A percentile compares a stretch with the other conserved stretches of the same genome.
Evolutionary conservation across 1,140 invertebrate genomes (phyloP).

Genomic region (Drosophila melanica): DNA sequence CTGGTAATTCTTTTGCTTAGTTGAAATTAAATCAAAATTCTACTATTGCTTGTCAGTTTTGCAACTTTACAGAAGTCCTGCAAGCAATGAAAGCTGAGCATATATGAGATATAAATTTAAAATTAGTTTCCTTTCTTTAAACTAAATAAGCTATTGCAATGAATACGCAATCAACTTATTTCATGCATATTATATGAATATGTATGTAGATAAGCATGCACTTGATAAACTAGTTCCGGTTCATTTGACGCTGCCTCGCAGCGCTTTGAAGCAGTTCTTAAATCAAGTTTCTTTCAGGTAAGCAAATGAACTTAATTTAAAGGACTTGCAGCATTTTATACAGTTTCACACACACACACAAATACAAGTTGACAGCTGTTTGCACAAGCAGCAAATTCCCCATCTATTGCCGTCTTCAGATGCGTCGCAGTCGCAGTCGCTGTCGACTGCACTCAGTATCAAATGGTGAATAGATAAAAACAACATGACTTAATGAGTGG

Average conservation of each 20-base stretch:
- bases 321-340: constrained; percentile 4
- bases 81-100: no score
- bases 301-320: constrained; percentile 16
- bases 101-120: no score
- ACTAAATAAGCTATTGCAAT: no score
- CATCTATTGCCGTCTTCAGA: neutral
- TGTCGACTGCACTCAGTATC: constrained; percentile 55
- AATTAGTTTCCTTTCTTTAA: no score
- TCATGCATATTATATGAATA: no score
- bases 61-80: no score
- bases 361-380: constrained; percentile 8
- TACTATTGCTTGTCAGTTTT: no score
- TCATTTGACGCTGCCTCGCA: neutral
- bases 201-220: no score
- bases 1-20: no score
- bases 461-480: constrained; percentile 79
- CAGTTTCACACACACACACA: neutral
- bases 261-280: neutral
- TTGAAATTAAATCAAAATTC: no score
- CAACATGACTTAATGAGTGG: constrained; percentile 82
- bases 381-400: neutral
- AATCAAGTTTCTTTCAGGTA: neutral
- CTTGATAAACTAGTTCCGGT: constrained; percentile 6
- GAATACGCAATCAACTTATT: no score
- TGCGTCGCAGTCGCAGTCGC: neutral